Evolutionary conservation across 1,140 invertebrate species (phyloP).

Genomic region (Cyclina sinensis): DNA sequence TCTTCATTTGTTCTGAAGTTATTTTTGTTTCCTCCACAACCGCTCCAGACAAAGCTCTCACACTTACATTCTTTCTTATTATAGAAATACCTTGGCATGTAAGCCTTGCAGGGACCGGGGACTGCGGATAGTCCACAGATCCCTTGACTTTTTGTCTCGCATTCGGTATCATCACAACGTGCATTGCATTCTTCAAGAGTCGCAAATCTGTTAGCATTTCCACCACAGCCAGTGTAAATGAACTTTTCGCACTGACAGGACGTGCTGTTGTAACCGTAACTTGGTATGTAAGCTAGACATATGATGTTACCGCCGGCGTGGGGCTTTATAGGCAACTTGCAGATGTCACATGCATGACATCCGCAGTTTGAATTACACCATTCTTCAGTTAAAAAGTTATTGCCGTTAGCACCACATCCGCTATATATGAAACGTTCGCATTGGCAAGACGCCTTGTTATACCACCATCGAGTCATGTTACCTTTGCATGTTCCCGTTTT

Average conservation of each 20-base stretch:
- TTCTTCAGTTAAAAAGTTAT: conserved; percentile 67
- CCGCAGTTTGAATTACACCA: conserved; percentile 2
- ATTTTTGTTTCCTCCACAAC: too few relatives aligned
- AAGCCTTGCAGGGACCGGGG: too few relatives aligned
- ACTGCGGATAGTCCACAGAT: too few relatives aligned
- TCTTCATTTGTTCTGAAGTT: too few relatives aligned
- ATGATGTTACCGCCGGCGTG: background rate
- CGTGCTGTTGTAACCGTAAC: conserved; percentile 84
- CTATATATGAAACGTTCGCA: conserved; percentile 87
- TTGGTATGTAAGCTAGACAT: conserved; percentile 33
- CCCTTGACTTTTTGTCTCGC: too few relatives aligned
- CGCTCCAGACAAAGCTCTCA: too few relatives aligned
- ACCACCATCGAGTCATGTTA: conserved; percentile 82
- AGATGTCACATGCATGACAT: conserved; percentile 9
- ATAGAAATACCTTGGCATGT: too few relatives aligned
- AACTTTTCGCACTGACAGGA: conserved; percentile 84
- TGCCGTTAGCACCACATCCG: conserved; percentile 93
- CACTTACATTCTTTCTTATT: too few relatives aligned
- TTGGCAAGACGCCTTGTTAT: conserved; percentile 81
- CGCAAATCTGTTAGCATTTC: conserved; percentile 85
- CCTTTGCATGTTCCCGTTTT: conserved; percentile 77
- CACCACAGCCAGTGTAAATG: conserved; percentile 84
- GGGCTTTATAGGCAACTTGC: conserved; percentile 21
- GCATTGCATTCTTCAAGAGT: conserved; percentile 70
- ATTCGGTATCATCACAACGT: conserved; percentile 44